Conservation (phyloP, 2,113 vertebrate genomes). For the Sander lucioperca region DNA sequence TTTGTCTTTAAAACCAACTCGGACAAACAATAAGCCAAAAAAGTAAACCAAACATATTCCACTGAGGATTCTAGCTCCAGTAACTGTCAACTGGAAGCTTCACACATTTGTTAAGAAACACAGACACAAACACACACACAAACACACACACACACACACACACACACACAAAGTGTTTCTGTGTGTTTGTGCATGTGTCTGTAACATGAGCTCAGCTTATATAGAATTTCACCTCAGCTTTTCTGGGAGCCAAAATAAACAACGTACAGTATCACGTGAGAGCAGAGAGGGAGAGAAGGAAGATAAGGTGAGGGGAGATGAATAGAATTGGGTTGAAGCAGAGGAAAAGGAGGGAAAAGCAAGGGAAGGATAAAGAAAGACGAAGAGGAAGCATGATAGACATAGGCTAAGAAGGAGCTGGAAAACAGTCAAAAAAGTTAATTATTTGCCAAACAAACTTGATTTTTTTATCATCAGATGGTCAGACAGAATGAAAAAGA, state of each 20-base stretch:
- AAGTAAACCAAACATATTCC: no score
- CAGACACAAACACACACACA: no score
- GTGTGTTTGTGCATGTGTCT: conserved; percentile 12
- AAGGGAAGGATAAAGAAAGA: no score
- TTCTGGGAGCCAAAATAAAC: conserved; percentile 24
- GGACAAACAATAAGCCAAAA: no score
- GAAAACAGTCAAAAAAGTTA: not conserved
- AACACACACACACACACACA: no score
- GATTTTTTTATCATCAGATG: not conserved
- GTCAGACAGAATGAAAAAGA: conserved; percentile 11
- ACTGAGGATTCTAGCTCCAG: no score
- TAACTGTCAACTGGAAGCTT: no score
- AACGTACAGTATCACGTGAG: conserved; percentile 40
- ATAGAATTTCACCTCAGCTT: conserved; percentile 41
- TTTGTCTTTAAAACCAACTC: no score
- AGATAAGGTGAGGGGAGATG: not conserved
- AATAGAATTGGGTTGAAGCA: not conserved
- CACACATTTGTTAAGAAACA: no score
- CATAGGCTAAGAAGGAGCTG: not conserved
- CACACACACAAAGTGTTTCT: no score
- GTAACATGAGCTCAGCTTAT: conserved; percentile 32
- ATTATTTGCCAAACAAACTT: not conserved
- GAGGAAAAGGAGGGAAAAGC: not conserved
- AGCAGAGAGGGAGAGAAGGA: not conserved
- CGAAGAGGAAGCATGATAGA: not conserved